These are phyloP conservation scores for Drosophila atripex DNA, from an alignment of 2,888 invertebrate species.

Conservation along the genomic window DNA sequence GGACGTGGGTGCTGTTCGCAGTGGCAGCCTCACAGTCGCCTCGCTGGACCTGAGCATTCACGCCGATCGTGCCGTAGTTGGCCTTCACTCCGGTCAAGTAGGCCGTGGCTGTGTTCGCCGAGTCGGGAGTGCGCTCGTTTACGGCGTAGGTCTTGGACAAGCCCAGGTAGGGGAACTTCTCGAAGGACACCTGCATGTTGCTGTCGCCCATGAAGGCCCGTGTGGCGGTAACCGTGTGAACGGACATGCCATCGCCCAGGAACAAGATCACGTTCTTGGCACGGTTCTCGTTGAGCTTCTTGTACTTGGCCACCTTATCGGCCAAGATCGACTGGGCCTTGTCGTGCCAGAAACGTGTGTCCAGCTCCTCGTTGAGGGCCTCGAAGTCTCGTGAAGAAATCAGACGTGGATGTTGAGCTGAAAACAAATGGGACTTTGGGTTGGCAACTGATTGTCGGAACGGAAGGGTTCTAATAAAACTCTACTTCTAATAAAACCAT, in stretches of 20 bases:
- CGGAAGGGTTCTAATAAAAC: slow-evolving; percentile 8
- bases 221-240: slow-evolving; percentile 88
- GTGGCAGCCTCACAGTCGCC: slow-evolving; percentile 87
- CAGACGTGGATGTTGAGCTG: slow-evolving; percentile 70
- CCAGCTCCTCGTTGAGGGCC: slow-evolving; percentile 60
- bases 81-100: slow-evolving; percentile 91
- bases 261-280: slow-evolving; percentile 88
- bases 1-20: slow-evolving; percentile 85
- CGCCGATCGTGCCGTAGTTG: slow-evolving; percentile 90
- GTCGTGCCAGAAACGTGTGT: slow-evolving; percentile 78
- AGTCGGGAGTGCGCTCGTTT: slow-evolving; percentile 91
- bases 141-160: slow-evolving; percentile 89
- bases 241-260: slow-evolving; percentile 90
- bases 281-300: slow-evolving; percentile 71
- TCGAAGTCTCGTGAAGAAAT: slow-evolving; percentile 48
- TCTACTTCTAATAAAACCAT: too few relatives aligned
- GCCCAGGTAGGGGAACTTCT: slow-evolving; percentile 86
- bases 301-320: slow-evolving; percentile 62
- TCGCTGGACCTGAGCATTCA: slow-evolving; percentile 87
- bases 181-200: slow-evolving; percentile 86
- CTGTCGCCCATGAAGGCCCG: slow-evolving; percentile 87
- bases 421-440: slow-evolving; percentile 21
- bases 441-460: slow-evolving; percentile 31
- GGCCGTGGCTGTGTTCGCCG: slow-evolving; percentile 92
- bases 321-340: slow-evolving; percentile 77